Conservation (phyloP, 2,888 invertebrate genomes). For the Cephus runcator region DNA sequence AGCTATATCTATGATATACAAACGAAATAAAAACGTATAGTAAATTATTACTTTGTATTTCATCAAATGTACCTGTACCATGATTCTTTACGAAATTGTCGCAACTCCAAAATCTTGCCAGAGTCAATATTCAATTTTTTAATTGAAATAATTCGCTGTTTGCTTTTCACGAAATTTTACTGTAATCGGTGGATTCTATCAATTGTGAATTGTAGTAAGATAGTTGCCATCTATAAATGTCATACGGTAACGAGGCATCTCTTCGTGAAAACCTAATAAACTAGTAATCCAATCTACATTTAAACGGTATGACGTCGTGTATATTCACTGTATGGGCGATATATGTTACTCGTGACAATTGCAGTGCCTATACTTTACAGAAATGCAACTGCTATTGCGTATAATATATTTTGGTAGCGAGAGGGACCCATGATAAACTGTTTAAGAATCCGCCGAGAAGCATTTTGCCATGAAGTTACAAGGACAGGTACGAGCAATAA, state of each 20-base stretch:
- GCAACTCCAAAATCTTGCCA: neutral
- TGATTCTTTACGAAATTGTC: neutral
- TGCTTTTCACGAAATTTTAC: neutral
- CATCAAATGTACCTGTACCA: neutral
- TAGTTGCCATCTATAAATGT: neutral
- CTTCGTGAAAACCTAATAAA: neutral
- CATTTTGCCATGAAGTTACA: neutral
- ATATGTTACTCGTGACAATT: neutral
- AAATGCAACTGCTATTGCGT: neutral
- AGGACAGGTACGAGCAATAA: neutral
- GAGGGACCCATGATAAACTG: neutral
- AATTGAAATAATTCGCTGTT: neutral
- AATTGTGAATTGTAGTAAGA: neutral
- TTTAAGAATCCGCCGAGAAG: neutral
- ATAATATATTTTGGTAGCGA: neutral
- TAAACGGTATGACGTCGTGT: neutral
- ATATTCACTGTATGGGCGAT: neutral
- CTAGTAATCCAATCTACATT: neutral
- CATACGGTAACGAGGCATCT: neutral
- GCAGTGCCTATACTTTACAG: neutral
- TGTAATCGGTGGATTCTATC: neutral
- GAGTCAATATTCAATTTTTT: neutral
- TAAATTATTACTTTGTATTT: neutral
- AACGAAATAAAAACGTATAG: constrained; percentile 64
- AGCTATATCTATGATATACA: constrained; percentile 66